These are phyloP conservation scores for Luehdorfia chinensis DNA, from an alignment of 1,140 invertebrate species.

Conservation along the genomic window DNA sequence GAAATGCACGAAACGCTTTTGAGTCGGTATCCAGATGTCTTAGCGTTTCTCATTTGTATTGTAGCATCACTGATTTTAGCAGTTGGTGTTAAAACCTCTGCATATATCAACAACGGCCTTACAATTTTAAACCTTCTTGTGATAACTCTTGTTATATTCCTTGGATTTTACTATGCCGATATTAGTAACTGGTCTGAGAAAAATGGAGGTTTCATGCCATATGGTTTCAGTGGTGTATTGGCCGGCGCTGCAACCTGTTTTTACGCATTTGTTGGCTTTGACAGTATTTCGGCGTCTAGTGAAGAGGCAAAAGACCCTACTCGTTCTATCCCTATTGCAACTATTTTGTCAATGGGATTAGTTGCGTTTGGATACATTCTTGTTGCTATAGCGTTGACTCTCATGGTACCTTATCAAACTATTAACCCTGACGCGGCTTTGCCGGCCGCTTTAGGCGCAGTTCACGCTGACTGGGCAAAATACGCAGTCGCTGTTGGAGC, in stretches of 20 bases:
- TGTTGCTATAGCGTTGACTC: slow-evolving; percentile 88
- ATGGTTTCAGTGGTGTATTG: slow-evolving; percentile 86
- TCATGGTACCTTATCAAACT: slow-evolving; percentile 88
- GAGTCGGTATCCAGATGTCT: slow-evolving; percentile 86
- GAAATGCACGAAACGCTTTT: slow-evolving; percentile 85
- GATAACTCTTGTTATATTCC: slow-evolving; percentile 84
- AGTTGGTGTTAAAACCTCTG: slow-evolving; percentile 92
- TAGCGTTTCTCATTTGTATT: slow-evolving; percentile 87
- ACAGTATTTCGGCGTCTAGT: slow-evolving; percentile 91
- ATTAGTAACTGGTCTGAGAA: slow-evolving; percentile 86
- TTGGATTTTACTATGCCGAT: slow-evolving; percentile 90
- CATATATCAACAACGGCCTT: slow-evolving; percentile 88
- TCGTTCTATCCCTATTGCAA: slow-evolving; percentile 89
- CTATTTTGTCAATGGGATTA: slow-evolving; percentile 86
- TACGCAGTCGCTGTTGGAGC: slow-evolving; percentile 92
- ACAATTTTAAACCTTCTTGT: slow-evolving; percentile 88
- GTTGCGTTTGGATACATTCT: slow-evolving; percentile 88
- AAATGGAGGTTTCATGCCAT: slow-evolving; percentile 88
- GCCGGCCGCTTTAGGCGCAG: slow-evolving; percentile 88
- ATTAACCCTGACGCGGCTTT: slow-evolving; percentile 89
- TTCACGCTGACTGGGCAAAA: slow-evolving; percentile 89
- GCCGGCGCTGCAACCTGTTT: slow-evolving; percentile 93
- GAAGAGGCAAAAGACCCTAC: slow-evolving; percentile 91
- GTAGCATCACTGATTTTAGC: slow-evolving; percentile 84
- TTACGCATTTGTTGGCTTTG: slow-evolving; percentile 91